Conservation (phyloP, 2,113 vertebrate species). For the Loxodonta africana region DNA sequence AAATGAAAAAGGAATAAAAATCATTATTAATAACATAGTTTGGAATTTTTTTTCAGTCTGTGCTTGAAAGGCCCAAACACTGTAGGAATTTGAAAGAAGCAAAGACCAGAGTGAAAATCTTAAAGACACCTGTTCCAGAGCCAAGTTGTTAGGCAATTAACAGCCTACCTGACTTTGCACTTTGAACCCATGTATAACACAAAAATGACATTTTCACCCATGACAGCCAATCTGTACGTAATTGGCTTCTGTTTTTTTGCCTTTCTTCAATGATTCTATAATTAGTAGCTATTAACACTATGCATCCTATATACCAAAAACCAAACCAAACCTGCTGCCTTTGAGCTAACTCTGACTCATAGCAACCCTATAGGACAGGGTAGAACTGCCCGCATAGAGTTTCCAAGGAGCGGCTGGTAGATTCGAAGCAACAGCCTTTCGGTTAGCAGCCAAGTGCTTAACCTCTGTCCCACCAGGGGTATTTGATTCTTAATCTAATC, state of each 20-base stretch:
- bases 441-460: no score
- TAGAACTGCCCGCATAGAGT: no score
- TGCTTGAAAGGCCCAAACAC: background rate
- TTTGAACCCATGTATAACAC: background rate
- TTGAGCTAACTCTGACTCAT: no score
- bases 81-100: background rate
- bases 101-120: background rate
- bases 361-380: no score
- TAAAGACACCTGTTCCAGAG: background rate
- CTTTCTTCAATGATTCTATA: background rate
- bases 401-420: no score
- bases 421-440: no score
- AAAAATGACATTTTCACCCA: background rate
- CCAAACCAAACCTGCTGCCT: no score
- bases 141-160: background rate
- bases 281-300: conserved; percentile 4
- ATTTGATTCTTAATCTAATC: conserved; percentile 1
- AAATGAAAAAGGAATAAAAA: background rate
- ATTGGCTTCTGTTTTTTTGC: conserved; percentile 19
- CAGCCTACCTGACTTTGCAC: background rate
- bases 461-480: no score
- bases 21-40: background rate
- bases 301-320: background rate
- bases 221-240: background rate
- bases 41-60: background rate